Evolutionary conservation across 2,888 invertebrate genomes (phyloP), one percentile per base, ranked within the genome.

Genomic region (Polymixis flavicincta): DNA sequence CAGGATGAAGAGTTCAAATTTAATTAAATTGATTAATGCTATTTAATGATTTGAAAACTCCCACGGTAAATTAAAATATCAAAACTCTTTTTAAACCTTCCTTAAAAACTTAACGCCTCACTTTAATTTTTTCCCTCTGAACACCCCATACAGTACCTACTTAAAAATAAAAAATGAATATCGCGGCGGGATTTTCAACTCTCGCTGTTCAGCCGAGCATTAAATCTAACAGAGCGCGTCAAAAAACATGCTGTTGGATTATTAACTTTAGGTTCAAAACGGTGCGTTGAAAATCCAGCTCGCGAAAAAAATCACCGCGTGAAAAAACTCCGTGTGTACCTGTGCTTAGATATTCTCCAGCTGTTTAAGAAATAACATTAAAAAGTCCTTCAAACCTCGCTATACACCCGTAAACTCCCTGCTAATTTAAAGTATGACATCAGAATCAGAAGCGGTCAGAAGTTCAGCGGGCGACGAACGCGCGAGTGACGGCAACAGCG

Each of bases 401-500:
- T 59, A 32, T 37, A 1, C 22, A 25, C 5, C n/a, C 32, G n/a
- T 14, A 25, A 57, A 52, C 19, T 13, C 6, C 22, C 28, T 2
- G n/a, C 32, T 82, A 32, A 71, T 6, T n/a, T 22, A 17, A 64
- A 19, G 13, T 76, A 67, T 83, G 76, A 72, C 70, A 67, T 80
- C 92, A 96, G 96, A 96, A 85, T 95, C 95, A 2, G 96, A 96
- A 87, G 93, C 92, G 60, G 86, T 95, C 37, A 94, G 95, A 71
- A 95, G 94, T 78, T 94, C 95, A 2, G 95, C 92, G 54, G 95
- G 95, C 13, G 96, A 96, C 84, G 96, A 96, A 88, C 94, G 95
- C 42, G 95, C 93, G 68, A 96, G 96, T 67, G 96, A 96, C 64
- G 96, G 95, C n/a, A 96, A 96, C 83, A 96, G 96, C 37, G 96